These are phyloP conservation scores for Eupeodes corollae DNA, from an alignment of 1,140 invertebrate species.

Conservation along the genomic window DNA sequence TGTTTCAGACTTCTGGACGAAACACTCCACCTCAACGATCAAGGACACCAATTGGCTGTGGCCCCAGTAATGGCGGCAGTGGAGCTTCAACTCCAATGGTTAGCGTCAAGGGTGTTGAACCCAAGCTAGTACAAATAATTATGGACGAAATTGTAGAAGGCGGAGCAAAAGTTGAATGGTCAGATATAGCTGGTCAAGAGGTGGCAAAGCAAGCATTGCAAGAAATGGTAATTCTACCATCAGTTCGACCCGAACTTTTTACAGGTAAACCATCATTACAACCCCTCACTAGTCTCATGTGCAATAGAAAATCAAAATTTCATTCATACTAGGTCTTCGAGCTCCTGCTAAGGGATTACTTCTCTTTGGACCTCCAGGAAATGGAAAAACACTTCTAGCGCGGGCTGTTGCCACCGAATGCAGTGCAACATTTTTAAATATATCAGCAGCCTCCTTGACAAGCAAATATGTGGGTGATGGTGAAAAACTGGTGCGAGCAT, in stretches of 20 bases:
- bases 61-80: conserved; percentile 30
- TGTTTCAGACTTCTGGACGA: conserved; percentile 40
- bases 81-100: conserved; percentile 38
- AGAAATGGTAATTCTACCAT: conserved; percentile 94
- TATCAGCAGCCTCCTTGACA: conserved; percentile 94
- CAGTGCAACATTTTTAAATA: conserved; percentile 91
- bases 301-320: background rate
- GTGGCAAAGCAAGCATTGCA: conserved; percentile 90
- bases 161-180: conserved; percentile 75
- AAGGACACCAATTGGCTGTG: conserved; percentile 29
- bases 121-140: conserved; percentile 76
- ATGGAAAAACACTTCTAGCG: conserved; percentile 81
- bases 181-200: conserved; percentile 85
- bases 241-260: conserved; percentile 89
- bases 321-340: conserved; percentile 22
- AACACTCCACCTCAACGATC: conserved; percentile 33
- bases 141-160: conserved; percentile 65
- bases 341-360: conserved; percentile 85
- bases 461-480: conserved; percentile 97
- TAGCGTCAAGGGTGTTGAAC: conserved; percentile 65
- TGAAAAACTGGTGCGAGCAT: conserved; percentile 89
- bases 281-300: background rate
- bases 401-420: conserved; percentile 85
- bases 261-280: conserved; percentile 59
- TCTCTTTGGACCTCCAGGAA: conserved; percentile 82